Evolutionary conservation across 1,140 invertebrate genomes (phyloP), one percentile per base, ranked within the genome.

Genomic region (Nephotettix cincticeps): DNA sequence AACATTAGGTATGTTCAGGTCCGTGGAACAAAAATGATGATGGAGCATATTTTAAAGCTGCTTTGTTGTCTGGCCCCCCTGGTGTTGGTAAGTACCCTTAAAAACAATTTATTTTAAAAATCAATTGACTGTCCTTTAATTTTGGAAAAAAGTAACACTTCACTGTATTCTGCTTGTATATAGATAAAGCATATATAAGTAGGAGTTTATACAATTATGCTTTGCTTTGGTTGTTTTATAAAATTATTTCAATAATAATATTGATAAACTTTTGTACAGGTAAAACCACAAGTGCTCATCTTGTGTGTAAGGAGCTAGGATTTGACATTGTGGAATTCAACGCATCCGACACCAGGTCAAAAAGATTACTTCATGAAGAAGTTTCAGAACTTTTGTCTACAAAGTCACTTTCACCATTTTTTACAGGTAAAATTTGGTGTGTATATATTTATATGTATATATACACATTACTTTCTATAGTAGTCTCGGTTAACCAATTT

Each of bases 281-380:
- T 51, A 98, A 97, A 87, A 97, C 95, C 0, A 97, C 95, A 14
- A 93, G 91, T 0, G 94, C 91, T 23, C 86, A 90, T 72, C 84
- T 95, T 61, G 90, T 94, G 19, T 91, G 90, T 73, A 89, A 93
- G 79, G 93, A 97, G 81, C 79, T 96, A 14, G 93, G 92, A 0
- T 96, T 94, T 77, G 94, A 96, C 81, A 87, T 90, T 69, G 89
- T 99, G 25, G 98, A 99, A 82, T 91, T 99, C 75, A 99, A 99
- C 85, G 98, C 97, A 0, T 99, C 97, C 0, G 97, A 99, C 83
- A 97, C 95, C 0, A 85, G 98, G 72, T 98, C 90, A 73, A 99
- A 99, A 79, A 92, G 87, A 43, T 85, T 93, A 30, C 84, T 99
- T 11, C 89, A 97, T 76, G 89, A 93, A 75, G 88, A 93, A 79